These are phyloP conservation scores for Hystrix brachyura DNA, from an alignment of 2,113 vertebrate genomes.

Conservation along the genomic window DNA sequence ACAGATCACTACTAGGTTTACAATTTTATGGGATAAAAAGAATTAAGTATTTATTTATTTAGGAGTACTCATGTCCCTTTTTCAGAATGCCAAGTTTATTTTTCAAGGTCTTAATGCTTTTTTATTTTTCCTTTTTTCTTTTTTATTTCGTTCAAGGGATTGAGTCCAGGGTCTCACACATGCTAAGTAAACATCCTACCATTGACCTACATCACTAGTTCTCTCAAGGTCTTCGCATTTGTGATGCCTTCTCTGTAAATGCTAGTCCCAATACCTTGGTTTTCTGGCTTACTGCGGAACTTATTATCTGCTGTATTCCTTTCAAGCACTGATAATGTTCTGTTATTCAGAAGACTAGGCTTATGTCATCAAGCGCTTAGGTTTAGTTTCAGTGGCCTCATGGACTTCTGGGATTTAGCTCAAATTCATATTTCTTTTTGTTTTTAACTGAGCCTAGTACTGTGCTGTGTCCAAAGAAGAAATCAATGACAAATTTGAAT, in stretches of 20 bases:
- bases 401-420: neutral
- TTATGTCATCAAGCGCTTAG: neutral
- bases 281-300: neutral
- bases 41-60: neutral
- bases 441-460: neutral
- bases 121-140: neutral
- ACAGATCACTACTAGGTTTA: neutral
- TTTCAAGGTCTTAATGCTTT: neutral
- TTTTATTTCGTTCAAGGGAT: neutral
- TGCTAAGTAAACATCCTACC: neutral
- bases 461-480: neutral
- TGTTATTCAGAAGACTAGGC: neutral
- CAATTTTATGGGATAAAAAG: neutral
- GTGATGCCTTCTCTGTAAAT: neutral
- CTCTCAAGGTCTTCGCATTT: neutral
- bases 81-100: neutral
- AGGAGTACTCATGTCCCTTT: neutral
- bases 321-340: neutral
- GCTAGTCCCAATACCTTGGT: neutral
- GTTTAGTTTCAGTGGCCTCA: neutral
- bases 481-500: too few species aligned
- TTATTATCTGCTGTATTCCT: neutral
- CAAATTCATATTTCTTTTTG: neutral
- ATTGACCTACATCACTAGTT: neutral
- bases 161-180: neutral